Conservation (phyloP, 2,113 vertebrate genomes). For the Grantiella picta region DNA sequence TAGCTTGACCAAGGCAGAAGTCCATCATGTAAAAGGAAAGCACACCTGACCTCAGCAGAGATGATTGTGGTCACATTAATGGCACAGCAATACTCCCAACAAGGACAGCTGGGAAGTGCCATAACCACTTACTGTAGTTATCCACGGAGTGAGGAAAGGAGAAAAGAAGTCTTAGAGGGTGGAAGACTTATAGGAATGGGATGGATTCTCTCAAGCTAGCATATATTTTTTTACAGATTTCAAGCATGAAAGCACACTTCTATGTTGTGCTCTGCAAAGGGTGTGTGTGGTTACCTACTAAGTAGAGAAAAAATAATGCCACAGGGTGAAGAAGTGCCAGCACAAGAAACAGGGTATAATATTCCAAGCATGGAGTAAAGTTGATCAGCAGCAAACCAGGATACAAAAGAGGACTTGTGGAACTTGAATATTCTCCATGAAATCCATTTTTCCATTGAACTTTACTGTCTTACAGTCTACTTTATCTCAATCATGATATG, state of each 20-base stretch:
- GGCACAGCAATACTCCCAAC: fast-evolving
- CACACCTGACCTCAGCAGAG: not conserved
- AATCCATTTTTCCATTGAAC: not conserved
- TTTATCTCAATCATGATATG: not conserved
- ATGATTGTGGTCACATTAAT: fast-evolving
- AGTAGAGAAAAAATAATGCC: not conserved
- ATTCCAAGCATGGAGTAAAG: not conserved
- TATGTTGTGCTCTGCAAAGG: not conserved
- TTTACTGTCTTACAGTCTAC: not conserved
- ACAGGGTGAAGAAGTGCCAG: not conserved
- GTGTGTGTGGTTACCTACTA: not conserved
- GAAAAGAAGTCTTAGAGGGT: not conserved
- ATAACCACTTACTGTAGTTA: not conserved
- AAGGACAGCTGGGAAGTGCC: not conserved
- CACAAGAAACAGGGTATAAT: fast-evolving
- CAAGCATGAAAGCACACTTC: not conserved
- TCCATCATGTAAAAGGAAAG: not conserved
- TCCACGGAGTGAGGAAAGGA: not conserved
- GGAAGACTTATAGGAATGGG: not conserved
- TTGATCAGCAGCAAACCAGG: not conserved
- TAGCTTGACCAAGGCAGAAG: not conserved
- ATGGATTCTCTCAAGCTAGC: not conserved
- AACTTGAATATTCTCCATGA: not conserved
- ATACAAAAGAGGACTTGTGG: not conserved
- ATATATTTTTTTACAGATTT: not conserved